Evolutionary conservation across 2,113 vertebrate species (phyloP).

Genomic region (Chitala chitala): DNA sequence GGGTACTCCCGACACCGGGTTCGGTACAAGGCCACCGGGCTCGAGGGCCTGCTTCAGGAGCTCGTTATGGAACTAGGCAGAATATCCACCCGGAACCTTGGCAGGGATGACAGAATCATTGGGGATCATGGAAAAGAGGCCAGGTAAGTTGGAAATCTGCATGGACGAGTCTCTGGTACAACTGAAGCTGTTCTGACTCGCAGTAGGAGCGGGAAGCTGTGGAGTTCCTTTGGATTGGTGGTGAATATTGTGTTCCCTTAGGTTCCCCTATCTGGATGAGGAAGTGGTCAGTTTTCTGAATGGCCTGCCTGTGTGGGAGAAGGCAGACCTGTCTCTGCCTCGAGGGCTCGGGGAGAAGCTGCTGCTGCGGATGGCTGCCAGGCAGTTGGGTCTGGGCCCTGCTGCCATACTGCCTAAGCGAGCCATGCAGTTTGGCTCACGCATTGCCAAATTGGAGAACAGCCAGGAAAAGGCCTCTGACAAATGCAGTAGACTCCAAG

Average conservation of each 20-base stretch:
- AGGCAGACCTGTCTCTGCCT: slow-evolving; percentile 77
- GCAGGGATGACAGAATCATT: slow-evolving; percentile 86
- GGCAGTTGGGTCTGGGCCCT: slow-evolving; percentile 66
- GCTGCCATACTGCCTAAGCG: slow-evolving; percentile 79
- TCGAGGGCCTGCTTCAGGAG: slow-evolving; percentile 73
- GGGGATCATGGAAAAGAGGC: slow-evolving; percentile 90
- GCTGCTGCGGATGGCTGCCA: slow-evolving; percentile 73
- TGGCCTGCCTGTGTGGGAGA: slow-evolving; percentile 74
- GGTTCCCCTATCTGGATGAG: slow-evolving; percentile 94
- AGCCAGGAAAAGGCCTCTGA: slow-evolving; percentile 78
- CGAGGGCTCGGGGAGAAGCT: slow-evolving; percentile 89
- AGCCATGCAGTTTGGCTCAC: slow-evolving; percentile 92
- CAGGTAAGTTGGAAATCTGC: slow-evolving; percentile 60
- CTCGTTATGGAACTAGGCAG: slow-evolving; percentile 79
- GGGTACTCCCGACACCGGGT: slow-evolving; percentile 87
- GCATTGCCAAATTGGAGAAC: slow-evolving; percentile 89
- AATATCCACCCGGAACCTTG: slow-evolving; percentile 89
- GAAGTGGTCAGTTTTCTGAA: slow-evolving; percentile 85
- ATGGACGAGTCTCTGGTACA: too few relatives aligned
- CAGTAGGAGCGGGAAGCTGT: too few relatives aligned
- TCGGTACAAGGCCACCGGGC: slow-evolving; percentile 65
- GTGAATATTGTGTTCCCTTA: slow-evolving; percentile 42
- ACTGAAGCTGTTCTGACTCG: too few relatives aligned
- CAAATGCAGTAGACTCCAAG: slow-evolving; percentile 72
- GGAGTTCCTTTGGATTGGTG: too few relatives aligned